phyloP scores from a whole-genome alignment of 2,888 invertebrate genomes.

The Bombyx huttoni region DNA sequence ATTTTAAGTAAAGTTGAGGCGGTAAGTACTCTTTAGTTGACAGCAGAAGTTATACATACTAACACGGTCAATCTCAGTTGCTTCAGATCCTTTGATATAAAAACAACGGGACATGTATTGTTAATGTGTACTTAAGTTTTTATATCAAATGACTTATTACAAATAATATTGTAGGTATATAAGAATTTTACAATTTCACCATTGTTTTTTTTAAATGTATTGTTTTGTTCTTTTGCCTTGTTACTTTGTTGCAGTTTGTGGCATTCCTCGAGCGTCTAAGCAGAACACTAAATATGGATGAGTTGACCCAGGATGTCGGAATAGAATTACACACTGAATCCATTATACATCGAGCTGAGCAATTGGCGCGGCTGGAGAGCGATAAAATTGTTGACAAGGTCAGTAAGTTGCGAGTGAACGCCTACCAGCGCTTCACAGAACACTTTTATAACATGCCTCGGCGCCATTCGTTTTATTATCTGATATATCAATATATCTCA shows the following conservation, averaged over 20 bases:
- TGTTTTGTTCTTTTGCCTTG: conserved; percentile 3
- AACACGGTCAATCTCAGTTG: too few relatives aligned
- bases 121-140: too few relatives aligned
- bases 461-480: neutral
- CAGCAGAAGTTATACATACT: too few relatives aligned
- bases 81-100: too few relatives aligned
- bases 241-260: conserved; percentile 74
- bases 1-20: too few relatives aligned
- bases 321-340: conserved; percentile 88
- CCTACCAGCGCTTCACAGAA: conserved; percentile 2
- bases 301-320: conserved; percentile 84
- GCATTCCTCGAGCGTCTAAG: conserved; percentile 88
- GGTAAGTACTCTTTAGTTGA: too few relatives aligned
- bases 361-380: conserved; percentile 83
- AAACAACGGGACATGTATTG: too few relatives aligned
- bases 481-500: neutral
- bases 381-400: conserved; percentile 89
- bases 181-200: neutral
- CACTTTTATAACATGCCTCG: neutral
- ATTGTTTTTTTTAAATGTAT: neutral
- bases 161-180: too few relatives aligned
- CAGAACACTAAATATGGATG: conserved; percentile 87
- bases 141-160: too few relatives aligned
- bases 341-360: conserved; percentile 87
- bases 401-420: conserved; percentile 15